Percentiles rank a stretch among this genome's conserved stretches.
These are phyloP conservation scores for Lepus oiostolus DNA, from an alignment of 2,797 vertebrate genomes.

Conservation along the genomic window DNA sequence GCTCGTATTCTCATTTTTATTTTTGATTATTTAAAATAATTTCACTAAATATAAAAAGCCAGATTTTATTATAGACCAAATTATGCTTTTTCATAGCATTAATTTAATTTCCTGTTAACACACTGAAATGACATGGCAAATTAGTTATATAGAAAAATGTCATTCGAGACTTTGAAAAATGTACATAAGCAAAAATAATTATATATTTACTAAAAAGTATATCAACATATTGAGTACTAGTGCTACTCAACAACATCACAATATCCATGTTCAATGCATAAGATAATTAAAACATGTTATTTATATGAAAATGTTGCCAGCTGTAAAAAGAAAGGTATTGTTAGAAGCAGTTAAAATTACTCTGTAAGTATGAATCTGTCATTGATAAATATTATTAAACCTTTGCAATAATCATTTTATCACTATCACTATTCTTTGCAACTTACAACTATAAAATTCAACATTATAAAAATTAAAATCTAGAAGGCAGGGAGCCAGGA, in stretches of 20 bases:
- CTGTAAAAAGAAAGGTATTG: neutral
- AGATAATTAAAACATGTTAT: neutral
- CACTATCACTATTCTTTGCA: neutral
- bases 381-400: slow-evolving; percentile 21
- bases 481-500: neutral
- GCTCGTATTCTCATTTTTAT: neutral
- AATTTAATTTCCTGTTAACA: slow-evolving; percentile 1
- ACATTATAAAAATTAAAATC: neutral
- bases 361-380: neutral
- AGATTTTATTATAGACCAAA: neutral
- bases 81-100: slow-evolving; percentile 11
- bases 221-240: neutral
- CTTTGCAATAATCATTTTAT: neutral
- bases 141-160: neutral
- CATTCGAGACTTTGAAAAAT: neutral
- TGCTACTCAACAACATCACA: neutral
- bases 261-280: neutral
- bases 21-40: neutral
- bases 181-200: slow-evolving; percentile 9
- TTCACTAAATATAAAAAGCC: slow-evolving; percentile 6
- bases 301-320: neutral
- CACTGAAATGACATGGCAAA: neutral
- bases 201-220: neutral
- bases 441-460: neutral
- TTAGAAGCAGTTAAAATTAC: neutral